Evolutionary conservation across 1,140 invertebrate species (phyloP).

Genomic region (Caerostris darwini): DNA sequence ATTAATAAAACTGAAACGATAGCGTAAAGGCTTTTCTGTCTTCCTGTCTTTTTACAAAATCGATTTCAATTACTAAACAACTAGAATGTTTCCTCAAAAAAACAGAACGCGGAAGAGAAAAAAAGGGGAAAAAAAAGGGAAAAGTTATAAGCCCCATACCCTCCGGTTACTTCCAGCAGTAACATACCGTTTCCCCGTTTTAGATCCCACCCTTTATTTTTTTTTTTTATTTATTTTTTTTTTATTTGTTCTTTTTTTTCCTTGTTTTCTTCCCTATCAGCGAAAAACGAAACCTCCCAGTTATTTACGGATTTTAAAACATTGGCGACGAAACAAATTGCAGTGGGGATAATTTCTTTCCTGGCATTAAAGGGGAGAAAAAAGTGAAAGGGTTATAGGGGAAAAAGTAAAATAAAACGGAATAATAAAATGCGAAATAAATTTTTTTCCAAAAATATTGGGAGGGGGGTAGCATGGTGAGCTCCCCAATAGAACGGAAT

Average conservation of each 20-base stretch:
- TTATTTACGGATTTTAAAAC: constrained; percentile 75
- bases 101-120: neutral
- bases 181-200: constrained; percentile 35
- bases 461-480: neutral
- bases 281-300: constrained; percentile 20
- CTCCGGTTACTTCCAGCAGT: constrained; percentile 2
- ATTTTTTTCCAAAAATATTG: neutral
- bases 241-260: neutral
- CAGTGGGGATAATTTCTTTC: constrained; percentile 65
- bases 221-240: neutral
- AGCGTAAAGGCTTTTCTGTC: neutral
- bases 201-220: neutral
- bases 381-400: constrained; percentile 8
- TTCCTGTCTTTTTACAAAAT: constrained; percentile 2
- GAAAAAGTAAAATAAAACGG: neutral
- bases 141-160: neutral
- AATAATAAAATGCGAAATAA: constrained; percentile 46
- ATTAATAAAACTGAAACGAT: constrained; percentile 12
- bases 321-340: constrained; percentile 73
- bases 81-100: constrained; percentile 36
- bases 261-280: neutral
- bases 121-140: neutral
- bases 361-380: constrained; percentile 23
- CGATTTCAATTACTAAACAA: constrained; percentile 74
- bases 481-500: neutral